A percentile compares a stretch with the other conserved stretches of the same genome.
These are phyloP conservation scores for Synanthedon formicaeformis DNA, from an alignment of 2,888 invertebrate genomes.

Conservation along the genomic window DNA sequence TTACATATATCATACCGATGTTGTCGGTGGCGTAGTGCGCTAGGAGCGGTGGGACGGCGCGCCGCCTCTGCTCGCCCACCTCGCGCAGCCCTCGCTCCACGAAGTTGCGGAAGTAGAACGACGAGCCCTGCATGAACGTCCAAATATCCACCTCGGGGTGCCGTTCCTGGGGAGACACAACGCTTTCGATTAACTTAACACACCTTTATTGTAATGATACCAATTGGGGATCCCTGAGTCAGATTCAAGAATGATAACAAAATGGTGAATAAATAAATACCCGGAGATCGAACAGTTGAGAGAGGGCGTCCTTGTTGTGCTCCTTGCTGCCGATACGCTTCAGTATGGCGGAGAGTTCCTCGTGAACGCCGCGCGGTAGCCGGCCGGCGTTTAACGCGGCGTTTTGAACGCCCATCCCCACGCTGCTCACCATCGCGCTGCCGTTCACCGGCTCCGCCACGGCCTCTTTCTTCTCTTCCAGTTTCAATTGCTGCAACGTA, in stretches of 20 bases:
- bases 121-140: slow-evolving; percentile 85
- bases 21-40: slow-evolving; percentile 48
- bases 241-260: no score
- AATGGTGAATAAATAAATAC: slow-evolving; percentile 24
- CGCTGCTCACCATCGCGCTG: slow-evolving; percentile 32
- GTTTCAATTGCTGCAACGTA: slow-evolving; percentile 50
- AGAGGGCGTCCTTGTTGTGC: slow-evolving; percentile 84
- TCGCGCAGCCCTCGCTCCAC: slow-evolving; percentile 79
- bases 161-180: slow-evolving; percentile 51
- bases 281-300: slow-evolving; percentile 82
- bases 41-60: slow-evolving; percentile 40
- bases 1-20: slow-evolving; percentile 32
- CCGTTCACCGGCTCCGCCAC: slow-evolving; percentile 42
- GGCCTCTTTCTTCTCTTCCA: slow-evolving; percentile 69
- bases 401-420: slow-evolving; percentile 67
- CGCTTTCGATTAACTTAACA: neutral
- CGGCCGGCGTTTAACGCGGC: slow-evolving; percentile 34
- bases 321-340: slow-evolving; percentile 92
- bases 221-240: no score
- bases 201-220: no score
- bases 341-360: slow-evolving; percentile 88
- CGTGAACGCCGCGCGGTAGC: slow-evolving; percentile 84
- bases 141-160: slow-evolving; percentile 88
- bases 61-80: slow-evolving; percentile 54
- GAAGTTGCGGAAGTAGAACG: slow-evolving; percentile 88